Percentiles rank a stretch among this genome's conserved stretches.
These are phyloP conservation scores for Tortrix viridana DNA, from an alignment of 2,888 invertebrate species.

Conservation along the genomic window DNA sequence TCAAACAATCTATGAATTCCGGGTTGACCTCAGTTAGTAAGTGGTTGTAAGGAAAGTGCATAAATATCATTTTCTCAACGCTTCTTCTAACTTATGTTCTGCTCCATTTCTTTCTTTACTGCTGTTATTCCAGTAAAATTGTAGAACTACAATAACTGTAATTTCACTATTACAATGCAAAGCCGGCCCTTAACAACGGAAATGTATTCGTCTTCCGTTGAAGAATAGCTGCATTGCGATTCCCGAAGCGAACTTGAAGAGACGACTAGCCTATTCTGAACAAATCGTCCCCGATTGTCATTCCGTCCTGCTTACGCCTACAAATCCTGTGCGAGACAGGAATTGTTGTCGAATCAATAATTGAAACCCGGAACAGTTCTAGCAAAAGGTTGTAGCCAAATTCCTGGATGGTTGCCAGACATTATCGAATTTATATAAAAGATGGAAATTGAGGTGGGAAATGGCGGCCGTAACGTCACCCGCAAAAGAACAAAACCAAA, in stretches of 20 bases:
- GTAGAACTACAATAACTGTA: not conserved
- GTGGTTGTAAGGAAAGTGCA: too few relatives aligned
- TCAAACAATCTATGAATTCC: too few relatives aligned
- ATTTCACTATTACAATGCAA: conserved; percentile 4
- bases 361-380: conserved; percentile 41
- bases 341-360: conserved; percentile 49
- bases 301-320: conserved; percentile 18
- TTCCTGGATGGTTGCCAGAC: conserved; percentile 68
- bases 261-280: conserved; percentile 29
- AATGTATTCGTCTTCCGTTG: conserved; percentile 24
- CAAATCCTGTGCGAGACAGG: conserved; percentile 40
- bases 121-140: not conserved
- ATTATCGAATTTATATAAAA: conserved; percentile 74
- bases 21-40: too few relatives aligned
- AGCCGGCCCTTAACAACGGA: conserved; percentile 3
- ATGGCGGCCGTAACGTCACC: conserved; percentile 52
- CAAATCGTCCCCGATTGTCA: conserved; percentile 2
- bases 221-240: conserved; percentile 44
- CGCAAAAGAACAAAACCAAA: conserved; percentile 46
- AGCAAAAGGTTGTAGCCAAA: conserved; percentile 48
- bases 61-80: too few relatives aligned
- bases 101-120: not conserved
- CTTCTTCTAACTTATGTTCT: too few relatives aligned
- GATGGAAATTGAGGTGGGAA: conserved; percentile 73
- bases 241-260: conserved; percentile 39